Base-by-base conservation (phyloP, 2,113 vertebrate genomes). In the Lathamus discolor region DNA sequence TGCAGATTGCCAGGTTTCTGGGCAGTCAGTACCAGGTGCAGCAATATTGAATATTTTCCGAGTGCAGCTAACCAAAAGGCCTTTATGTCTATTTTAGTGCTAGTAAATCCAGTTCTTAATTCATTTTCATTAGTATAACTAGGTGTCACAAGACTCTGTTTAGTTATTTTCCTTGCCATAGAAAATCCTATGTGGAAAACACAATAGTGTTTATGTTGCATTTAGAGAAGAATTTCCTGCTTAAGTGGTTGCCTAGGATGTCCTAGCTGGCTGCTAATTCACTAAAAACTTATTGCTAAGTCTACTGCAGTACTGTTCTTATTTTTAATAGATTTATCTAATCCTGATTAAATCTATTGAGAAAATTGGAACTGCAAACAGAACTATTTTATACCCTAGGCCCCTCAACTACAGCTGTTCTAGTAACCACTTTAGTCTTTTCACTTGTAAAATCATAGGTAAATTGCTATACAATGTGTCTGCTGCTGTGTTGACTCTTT, bases 101-200 rank as follows among this genome's bases (percentile, higher is more conserved):
- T 84, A 29, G 66, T 64, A 90, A 93, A 90, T 80, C 66, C 57
- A 63, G 49, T 91, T 92, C 66, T 68, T 86, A 4, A 33, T 87
- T 95, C 79, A 86, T 92, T 89, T 96, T 88, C 39, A 10, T 73
- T 88, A 86, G 68, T 92, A 91, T 94, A 91, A 91, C 83, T 73
- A 88, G 41, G 33, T 83, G 25, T 93, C 2, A 1, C 57, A 83
- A 95, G 74, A 49, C 44, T 85, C 41, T 94, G 44, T 69, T 86
- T 94, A 63, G 37, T 49, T 75, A 49, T 88, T 93, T 92, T 88
- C 24, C 17, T 46, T 80, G 31, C 18, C 10, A 15, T 61, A 83
- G 69, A 64, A 92, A 84, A 76, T 63, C 63, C 22, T 41, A 9
- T 35, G 35, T 33, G 44, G 28, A 69, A 63, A 92, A 33, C 52